These are phyloP conservation scores for Stenopsyche tienmushanensis DNA, from an alignment of 1,140 invertebrate genomes.

Conservation along the genomic window DNA sequence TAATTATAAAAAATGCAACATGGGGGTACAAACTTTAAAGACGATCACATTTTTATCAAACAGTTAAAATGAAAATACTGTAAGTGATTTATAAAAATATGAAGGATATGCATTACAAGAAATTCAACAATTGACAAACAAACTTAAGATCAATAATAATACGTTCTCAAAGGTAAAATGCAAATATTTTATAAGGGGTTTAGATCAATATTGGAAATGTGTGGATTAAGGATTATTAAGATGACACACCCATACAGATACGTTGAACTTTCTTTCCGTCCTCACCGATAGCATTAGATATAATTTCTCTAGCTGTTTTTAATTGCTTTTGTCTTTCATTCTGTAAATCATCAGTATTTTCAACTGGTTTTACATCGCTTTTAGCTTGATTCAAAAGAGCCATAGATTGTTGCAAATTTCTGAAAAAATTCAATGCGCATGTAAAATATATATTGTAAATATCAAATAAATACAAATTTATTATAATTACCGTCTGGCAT, in stretches of 20 bases:
- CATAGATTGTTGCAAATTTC: slow-evolving; percentile 53
- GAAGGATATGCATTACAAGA: too few species aligned
- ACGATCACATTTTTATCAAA: too few species aligned
- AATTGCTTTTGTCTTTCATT: slow-evolving; percentile 54
- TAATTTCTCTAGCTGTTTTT: slow-evolving; percentile 59
- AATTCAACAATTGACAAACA: too few species aligned
- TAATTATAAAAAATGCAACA: too few species aligned
- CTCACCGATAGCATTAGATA: slow-evolving; percentile 57
- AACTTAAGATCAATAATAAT: too few species aligned
- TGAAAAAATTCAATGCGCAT: slow-evolving; percentile 19
- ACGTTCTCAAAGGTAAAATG: too few species aligned
- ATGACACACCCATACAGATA: slow-evolving; percentile 38
- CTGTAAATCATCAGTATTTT: slow-evolving; percentile 42
- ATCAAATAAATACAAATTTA: slow-evolving; percentile 13
- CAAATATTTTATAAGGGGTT: too few species aligned
- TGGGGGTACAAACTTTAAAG: too few species aligned
- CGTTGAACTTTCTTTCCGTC: slow-evolving; percentile 45
- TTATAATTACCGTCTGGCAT: slow-evolving; percentile 37
- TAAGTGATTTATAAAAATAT: background rate
- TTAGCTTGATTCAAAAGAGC: slow-evolving; percentile 49
- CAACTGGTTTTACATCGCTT: slow-evolving; percentile 46
- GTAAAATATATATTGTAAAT: slow-evolving; percentile 6
- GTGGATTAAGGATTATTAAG: too few species aligned
- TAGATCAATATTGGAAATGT: too few species aligned
- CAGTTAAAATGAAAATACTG: background rate